Conservation (phyloP, 2,888 invertebrate species). For the Neria commutata region DNA sequence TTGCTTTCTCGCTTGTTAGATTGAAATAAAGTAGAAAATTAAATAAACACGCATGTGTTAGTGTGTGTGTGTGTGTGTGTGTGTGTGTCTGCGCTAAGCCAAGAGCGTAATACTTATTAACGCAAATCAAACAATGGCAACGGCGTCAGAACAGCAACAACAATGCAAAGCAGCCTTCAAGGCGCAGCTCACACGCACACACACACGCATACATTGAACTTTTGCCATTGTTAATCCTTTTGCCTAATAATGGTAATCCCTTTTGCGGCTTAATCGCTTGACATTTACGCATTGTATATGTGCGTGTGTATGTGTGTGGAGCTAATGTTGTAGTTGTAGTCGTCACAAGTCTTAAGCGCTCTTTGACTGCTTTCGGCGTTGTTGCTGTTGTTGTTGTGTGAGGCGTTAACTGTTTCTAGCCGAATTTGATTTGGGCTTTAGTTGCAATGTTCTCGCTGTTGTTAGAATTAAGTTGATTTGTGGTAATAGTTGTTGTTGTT, state of each 20-base stretch:
- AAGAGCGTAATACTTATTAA: neutral
- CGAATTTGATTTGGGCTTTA: neutral
- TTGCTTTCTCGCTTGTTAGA: constrained; percentile 15
- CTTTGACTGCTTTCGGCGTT: neutral
- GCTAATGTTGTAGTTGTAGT: constrained; percentile 5
- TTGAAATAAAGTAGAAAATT: constrained; percentile 42
- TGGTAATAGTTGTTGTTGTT: too few relatives aligned
- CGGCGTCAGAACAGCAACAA: neutral
- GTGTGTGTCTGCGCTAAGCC: constrained; percentile 8
- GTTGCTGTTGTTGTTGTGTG: constrained; percentile 13
- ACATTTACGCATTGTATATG: constrained; percentile 44
- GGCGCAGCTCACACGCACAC: neutral
- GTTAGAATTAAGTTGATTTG: too few relatives aligned
- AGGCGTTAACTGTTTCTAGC: neutral
- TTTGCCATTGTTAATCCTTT: constrained; percentile 36
- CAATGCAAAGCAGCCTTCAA: neutral
- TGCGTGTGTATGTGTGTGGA: constrained; percentile 19
- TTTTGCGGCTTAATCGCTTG: constrained; percentile 52
- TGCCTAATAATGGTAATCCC: constrained; percentile 55
- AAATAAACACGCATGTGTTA: constrained; percentile 36
- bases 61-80: constrained; percentile 29
- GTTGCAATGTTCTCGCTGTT: too few relatives aligned
- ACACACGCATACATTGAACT: neutral
- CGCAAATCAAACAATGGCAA: neutral
- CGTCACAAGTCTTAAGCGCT: too few relatives aligned